Evolutionary conservation across 1,140 invertebrate genomes (phyloP), one percentile per base, ranked within the genome.

Genomic region (Cydia amplana): DNA sequence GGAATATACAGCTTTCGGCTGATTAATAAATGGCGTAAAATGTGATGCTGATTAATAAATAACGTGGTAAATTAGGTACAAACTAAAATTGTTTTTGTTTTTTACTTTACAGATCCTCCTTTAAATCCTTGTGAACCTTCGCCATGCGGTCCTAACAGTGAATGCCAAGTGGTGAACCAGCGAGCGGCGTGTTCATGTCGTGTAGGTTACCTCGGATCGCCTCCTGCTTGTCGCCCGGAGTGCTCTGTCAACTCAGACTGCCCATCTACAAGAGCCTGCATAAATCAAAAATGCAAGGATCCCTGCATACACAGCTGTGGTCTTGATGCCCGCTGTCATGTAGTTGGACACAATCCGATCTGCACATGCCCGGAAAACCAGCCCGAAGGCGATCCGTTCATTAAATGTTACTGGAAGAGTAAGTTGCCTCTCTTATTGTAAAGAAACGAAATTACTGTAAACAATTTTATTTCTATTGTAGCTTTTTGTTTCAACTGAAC

Each of bases 311-410:
- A 95, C 67, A 95, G 95, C 9, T 98, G 97, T 86, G 97, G 97
- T 4, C 91, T 95, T 14, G 95, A 96, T 81, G 96, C 97, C 40
- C 92, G 95, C 46, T 98, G 97, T 78, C 95, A 96, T 82, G 96
- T 97, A 0, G 94, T 95, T 73, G 96, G 97, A 82, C 97, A 98
- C 84, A 97, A 97, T 87, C 96, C 97, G 0, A 96, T 97, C 70
- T 98, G 97, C 79, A 96, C 95, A 74, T 98, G 97, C 87, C 95
- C 96, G 73, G 94, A 94, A 46, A 94, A 95, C 18, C 95, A 94
- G 73, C 94, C 95, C 2, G 91, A 92, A 79, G 97, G 97, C n/a
- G 96, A 98, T 95, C 97, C 97, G 28, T 97, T 97, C 82, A 94
- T 96, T 4, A 93, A 95, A 83, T 98, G 97, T 84, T 88, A 93